Percentiles rank a stretch among this genome's conserved stretches.
phyloP scores from a whole-genome alignment of 1,140 invertebrate species.

The Amyelois transitella region DNA sequence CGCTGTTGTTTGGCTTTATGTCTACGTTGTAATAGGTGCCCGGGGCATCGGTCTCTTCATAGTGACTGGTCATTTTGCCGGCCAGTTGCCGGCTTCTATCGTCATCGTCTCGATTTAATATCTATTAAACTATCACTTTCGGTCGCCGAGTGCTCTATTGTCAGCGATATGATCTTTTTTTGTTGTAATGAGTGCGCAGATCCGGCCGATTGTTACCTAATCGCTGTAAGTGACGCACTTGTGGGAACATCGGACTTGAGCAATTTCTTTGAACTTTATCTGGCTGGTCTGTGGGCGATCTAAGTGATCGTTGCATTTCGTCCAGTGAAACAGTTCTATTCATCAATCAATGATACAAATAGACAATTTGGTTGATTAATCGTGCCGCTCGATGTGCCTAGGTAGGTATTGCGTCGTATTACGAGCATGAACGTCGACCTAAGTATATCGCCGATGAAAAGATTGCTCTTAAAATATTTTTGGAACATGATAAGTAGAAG shows the following conservation, averaged over 20 bases:
- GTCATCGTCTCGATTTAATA: constrained; percentile 47
- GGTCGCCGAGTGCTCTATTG: constrained; percentile 60
- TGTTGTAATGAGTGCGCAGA: constrained; percentile 54
- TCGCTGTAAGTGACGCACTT: constrained; percentile 43
- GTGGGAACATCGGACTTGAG: constrained; percentile 39
- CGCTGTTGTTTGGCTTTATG: not conserved
- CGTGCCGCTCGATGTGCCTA: not conserved
- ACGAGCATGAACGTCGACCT: not conserved
- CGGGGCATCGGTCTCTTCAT: not conserved
- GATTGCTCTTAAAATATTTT: not conserved
- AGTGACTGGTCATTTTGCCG: constrained; percentile 39
- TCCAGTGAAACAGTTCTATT: constrained; percentile 11
- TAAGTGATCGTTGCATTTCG: constrained; percentile 13
- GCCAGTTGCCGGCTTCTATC: constrained; percentile 26
- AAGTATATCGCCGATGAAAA: not conserved
- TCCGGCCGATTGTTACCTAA: constrained; percentile 64
- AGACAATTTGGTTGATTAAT: constrained; percentile 8
- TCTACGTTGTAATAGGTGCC: not conserved
- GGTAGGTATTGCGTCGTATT: not conserved
- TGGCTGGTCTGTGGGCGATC: constrained; percentile 13
- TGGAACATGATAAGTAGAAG: not conserved
- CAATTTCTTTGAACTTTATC: constrained; percentile 34
- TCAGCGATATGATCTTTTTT: constrained; percentile 62
- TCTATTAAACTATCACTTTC: constrained; percentile 67
- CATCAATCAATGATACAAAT: constrained; percentile 18